Conservation (phyloP, 2,888 invertebrate genomes). For the Polymixis flavicincta region DNA sequence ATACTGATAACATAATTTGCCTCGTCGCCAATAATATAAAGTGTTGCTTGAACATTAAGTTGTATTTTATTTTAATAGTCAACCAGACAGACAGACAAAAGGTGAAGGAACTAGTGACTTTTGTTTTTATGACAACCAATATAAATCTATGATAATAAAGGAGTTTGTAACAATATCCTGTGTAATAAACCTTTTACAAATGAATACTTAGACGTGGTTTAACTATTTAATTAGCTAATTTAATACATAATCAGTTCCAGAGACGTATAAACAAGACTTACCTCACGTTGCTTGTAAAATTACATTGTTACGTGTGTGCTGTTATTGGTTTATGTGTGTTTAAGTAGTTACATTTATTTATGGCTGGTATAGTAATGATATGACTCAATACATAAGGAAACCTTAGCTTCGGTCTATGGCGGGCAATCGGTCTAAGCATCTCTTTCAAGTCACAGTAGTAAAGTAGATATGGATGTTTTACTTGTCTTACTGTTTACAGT, state of each 20-base stretch:
- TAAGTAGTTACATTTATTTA: neutral
- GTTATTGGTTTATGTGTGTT: neutral
- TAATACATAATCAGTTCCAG: neutral
- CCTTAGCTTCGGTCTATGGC: neutral
- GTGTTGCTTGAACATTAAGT: too few species aligned
- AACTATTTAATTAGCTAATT: conserved; percentile 3
- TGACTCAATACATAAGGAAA: conserved; percentile 26
- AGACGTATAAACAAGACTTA: neutral
- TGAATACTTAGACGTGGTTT: neutral
- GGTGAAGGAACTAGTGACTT: too few species aligned
- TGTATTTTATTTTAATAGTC: too few species aligned
- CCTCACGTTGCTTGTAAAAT: conserved; percentile 4
- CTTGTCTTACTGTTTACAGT: too few species aligned
- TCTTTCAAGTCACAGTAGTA: too few species aligned
- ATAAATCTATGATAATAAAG: too few species aligned
- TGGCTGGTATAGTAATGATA: neutral
- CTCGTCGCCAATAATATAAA: too few species aligned
- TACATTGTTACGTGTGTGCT: neutral
- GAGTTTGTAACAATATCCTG: too few species aligned
- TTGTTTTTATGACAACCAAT: too few species aligned
- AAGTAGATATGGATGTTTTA: too few species aligned
- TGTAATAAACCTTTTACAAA: neutral
- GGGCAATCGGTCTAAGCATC: neutral
- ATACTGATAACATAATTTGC: too few species aligned
- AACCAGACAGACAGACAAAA: too few species aligned